Evolutionary conservation across 2,113 vertebrate genomes (phyloP), one percentile per base, ranked within the genome.

Genomic region (Microcebus griseorufus): DNA sequence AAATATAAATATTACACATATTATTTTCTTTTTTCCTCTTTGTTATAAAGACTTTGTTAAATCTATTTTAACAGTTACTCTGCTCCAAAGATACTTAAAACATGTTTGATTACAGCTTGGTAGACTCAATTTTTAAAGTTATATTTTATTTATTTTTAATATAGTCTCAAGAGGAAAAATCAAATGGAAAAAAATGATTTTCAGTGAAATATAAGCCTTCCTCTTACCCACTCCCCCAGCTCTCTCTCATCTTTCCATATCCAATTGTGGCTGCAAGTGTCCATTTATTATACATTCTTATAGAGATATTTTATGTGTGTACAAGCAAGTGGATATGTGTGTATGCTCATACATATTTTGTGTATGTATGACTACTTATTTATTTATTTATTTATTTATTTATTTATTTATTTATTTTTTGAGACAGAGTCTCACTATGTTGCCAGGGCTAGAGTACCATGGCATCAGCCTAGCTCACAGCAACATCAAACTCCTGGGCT

Each of bases 71-170:
- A 45, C 1, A 80, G 6, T 1, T 70, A n/a, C 9, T 83, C 32
- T 60, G 4, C 3, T 51, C 51, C 32, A 88, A 8, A 17, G 12
- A 75, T 76, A 69, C 3, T 37, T 58, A 84, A 83, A 92, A 51
- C 10, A 89, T 32, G 51, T 34, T 87, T 94, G 13, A 84, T 76
- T 88, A 65, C 0, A 75, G 3, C 6, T 80, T 73, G 5, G 5
- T 29, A 55, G 20, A 39, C 0, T 48, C 2, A 6, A 2, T 14
- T 53, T 86, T 92, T 1, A 9, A 91, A 91, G 45, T 62, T 64
- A 17, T 51, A 51, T 79, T 73, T 79, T 89, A 42, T 48, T 64
- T 90, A 72, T 58, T 69, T 69, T 92, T 72, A 79, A 34, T 48
- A 58, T 1, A 80, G 12, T n/a, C n/a, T 78, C 18, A 95, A 69